Evolutionary conservation across 2,113 vertebrate genomes (phyloP), one percentile per base, ranked within the genome.

Genomic region (Cyprinodon tularosa): DNA sequence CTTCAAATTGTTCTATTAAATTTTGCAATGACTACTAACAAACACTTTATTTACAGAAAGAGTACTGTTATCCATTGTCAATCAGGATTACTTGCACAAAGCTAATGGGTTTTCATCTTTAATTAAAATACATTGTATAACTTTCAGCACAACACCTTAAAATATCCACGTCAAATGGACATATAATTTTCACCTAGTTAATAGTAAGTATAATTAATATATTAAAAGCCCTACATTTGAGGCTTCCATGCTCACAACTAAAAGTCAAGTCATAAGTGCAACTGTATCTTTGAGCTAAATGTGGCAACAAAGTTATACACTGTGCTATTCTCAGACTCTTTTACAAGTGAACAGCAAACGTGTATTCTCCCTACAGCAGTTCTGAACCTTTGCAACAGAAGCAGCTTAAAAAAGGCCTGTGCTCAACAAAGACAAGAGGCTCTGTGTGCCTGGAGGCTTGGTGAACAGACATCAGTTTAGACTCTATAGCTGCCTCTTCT

Each of bases 401-500:
- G 66, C 14, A 80, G 79, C 84, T 85, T 88, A 83, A 78, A 84
- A 7, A 86, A 87, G 47, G n/a, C 29, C 80, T 38, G 71, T 66
- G 66, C 87, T 87, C 77, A 78, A 84, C 85, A 85, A 78, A 82
- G 82, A 83, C 82, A 72, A 81, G 73, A 83, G 79, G 83, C 65
- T 86, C 72, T 71, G 63, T 66, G 78, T 68, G 81, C 86, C 89
- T 36, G 39, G 67, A 78, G 88, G 86, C 85, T 68, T 36, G 69
- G 75, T 82, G 63, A 78, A 84, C 71, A 62, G 11, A 70, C 72
- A 81, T 45, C 0, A 15, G 76, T 83, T 63, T 78, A 78, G 86
- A 85, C 63, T 70, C 29, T 40, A 65, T 29, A 72, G 74, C 85
- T 60, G 76, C 77, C 68, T 88, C n/a, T 73, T 45, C 74, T 76